Base-by-base conservation (phyloP, 2,113 vertebrate genomes). In the Nipponia nippon region DNA sequence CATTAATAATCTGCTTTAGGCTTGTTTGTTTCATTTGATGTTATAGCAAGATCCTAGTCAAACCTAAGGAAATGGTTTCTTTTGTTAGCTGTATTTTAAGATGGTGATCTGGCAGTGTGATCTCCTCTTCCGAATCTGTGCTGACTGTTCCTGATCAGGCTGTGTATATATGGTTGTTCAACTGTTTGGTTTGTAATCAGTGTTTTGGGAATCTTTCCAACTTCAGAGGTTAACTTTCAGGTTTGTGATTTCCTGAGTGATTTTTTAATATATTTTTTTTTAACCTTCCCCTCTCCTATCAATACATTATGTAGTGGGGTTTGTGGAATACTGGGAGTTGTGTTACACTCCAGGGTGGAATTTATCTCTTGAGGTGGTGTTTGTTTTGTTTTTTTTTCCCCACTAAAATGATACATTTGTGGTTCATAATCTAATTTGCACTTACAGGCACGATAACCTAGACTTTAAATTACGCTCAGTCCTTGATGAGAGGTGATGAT, bases 151-250 rank as follows among this genome's bases (percentile, higher is more conserved):
- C 87, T 95, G 78, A 26, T 89, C 29, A 50, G 36, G 21, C 53
- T 85, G 13, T 87, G 78, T 83, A 30, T 50, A 55, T 70, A n/a
- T 20, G 87, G 66, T 58, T 65, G 25, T 93, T 83, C 53, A 62
- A 5, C 78, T 95, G 63, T 94, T 95, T 85, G 58, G 66, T 95
- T 95, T 96, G 78, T 86, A 90, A 83, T 95, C 58, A 73, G 93
- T 59, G 53, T 73, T 94, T 95, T 79, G 66, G 93, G 89, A 94
- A 47, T 59, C 66, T 90, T 94, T 95, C 93, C 94, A 94, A 1
- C 46, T 90, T 89, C 21, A 85, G 87, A 83, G 65, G 46, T 58
- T 91, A 86, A 72, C 73, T 76, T 93, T 65, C 66, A 91, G 66
- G 53, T 89, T 87, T 93, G 53, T 85, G 63, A 89, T 95, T 95